Evolutionary conservation across 2,113 vertebrate species (phyloP).

Genomic region (Crotophaga sulcirostris): DNA sequence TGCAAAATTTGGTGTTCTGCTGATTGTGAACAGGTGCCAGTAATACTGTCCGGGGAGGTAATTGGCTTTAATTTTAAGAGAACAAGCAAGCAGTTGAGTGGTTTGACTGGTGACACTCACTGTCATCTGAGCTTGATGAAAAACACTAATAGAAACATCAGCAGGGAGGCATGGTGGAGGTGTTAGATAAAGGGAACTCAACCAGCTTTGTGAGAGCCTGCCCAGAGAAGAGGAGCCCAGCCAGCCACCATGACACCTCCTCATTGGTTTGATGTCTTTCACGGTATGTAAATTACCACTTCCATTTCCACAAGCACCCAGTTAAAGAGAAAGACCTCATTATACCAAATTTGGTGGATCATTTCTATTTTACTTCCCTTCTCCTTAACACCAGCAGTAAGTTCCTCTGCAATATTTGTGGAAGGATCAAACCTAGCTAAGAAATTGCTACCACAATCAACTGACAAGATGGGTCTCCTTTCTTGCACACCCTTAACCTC

Average conservation of each 20-base stretch:
- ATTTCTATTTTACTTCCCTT: background rate
- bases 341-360: background rate
- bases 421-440: background rate
- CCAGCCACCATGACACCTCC: background rate
- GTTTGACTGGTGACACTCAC: background rate
- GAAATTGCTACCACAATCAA: background rate
- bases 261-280: background rate
- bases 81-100: background rate
- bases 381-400: fast-evolving
- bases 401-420: background rate
- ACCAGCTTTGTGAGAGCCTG: background rate
- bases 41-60: background rate
- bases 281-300: background rate
- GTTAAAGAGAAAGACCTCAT: background rate
- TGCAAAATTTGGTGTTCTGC: fast-evolving
- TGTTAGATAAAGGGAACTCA: background rate
- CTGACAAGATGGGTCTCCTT: background rate
- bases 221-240: background rate
- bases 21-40: background rate
- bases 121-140: background rate
- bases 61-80: background rate
- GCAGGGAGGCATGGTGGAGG: background rate
- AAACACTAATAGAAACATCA: background rate
- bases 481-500: background rate
- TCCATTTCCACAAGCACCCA: background rate